phyloP scores from a whole-genome alignment of 2,113 vertebrate species.

The Podocnemis expansa region DNA sequence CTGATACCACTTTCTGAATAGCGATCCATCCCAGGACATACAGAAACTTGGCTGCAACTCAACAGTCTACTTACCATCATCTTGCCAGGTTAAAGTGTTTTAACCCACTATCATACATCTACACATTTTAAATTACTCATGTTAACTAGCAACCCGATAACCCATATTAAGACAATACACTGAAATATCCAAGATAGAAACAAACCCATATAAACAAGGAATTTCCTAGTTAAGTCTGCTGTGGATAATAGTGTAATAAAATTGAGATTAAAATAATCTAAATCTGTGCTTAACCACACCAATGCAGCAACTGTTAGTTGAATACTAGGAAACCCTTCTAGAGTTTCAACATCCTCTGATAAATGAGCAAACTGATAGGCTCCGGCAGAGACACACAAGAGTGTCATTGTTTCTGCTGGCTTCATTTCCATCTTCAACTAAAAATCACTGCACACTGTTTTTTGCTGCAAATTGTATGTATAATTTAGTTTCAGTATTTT shows the following conservation, averaged over 20 bases:
- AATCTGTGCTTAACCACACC: background rate
- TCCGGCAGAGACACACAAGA: too few species aligned
- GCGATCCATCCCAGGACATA: background rate
- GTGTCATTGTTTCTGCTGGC: too few species aligned
- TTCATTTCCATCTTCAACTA: too few species aligned
- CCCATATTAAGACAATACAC: background rate
- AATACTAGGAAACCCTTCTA: background rate
- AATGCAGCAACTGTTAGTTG: background rate
- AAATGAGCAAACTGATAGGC: too few species aligned
- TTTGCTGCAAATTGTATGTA: too few species aligned
- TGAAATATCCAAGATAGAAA: background rate
- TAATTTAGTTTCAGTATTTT: too few species aligned
- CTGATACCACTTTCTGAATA: background rate
- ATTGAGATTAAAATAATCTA: background rate
- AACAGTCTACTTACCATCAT: constrained; percentile 21
- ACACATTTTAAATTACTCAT: background rate
- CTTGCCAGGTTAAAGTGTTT: background rate
- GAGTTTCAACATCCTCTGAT: background rate
- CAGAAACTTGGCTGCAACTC: constrained; percentile 21
- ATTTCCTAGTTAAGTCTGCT: background rate
- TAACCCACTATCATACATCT: background rate
- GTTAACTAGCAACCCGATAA: background rate
- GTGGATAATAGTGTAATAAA: background rate
- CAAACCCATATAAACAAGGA: background rate
- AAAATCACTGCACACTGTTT: too few species aligned